Evolutionary conservation across 2,888 invertebrate genomes (phyloP).

Genomic region (Autographa gamma): DNA sequence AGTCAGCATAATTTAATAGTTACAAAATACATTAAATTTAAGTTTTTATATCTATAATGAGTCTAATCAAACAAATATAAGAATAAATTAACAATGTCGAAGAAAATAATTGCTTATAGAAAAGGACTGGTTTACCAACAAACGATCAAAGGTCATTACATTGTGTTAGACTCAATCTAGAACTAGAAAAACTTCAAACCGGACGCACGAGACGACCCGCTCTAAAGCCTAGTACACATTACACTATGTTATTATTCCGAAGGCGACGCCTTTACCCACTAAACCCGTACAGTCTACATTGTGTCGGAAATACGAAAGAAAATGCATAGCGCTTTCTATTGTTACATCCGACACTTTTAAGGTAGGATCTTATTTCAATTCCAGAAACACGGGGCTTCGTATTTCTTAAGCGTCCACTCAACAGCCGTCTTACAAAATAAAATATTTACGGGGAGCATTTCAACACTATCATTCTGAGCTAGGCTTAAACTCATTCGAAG

Average conservation of each 20-base stretch:
- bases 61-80: constrained; percentile 12
- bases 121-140: constrained; percentile 48
- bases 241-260: constrained; percentile 44
- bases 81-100: constrained; percentile 11
- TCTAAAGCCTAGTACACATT: constrained; percentile 50
- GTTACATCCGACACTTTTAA: constrained; percentile 44
- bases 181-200: constrained; percentile 51
- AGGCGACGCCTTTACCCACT: constrained; percentile 30
- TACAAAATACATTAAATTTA: too few relatives aligned
- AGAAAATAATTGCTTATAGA: constrained; percentile 36
- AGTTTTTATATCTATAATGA: neutral
- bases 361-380: constrained; percentile 46
- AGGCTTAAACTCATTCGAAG: constrained; percentile 45
- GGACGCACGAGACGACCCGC: constrained; percentile 35
- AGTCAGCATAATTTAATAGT: neutral
- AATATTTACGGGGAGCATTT: constrained; percentile 28
- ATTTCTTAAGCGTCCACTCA: constrained; percentile 20
- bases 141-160: constrained; percentile 56
- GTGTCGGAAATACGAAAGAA: constrained; percentile 46
- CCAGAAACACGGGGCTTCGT: constrained; percentile 27
- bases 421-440: constrained; percentile 28
- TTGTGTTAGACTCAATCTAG: constrained; percentile 52
- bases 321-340: constrained; percentile 47
- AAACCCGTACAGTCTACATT: constrained; percentile 24
- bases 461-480: constrained; percentile 23